Conservation (phyloP, 2,888 invertebrate species). For the Abscondita cerata region DNA sequence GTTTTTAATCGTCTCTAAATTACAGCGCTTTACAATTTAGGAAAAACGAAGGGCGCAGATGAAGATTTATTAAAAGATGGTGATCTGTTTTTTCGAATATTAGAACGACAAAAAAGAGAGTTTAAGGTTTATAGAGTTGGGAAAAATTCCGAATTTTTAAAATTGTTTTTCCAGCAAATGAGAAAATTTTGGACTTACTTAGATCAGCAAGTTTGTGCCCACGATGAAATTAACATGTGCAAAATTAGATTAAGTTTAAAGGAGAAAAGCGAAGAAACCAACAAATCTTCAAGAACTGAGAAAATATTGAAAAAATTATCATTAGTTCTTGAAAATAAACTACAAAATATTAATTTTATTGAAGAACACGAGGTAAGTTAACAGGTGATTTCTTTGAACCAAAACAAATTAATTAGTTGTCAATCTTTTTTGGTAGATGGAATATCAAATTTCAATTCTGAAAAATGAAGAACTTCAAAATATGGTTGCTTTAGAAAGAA, state of each 20-base stretch:
- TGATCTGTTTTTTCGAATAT: constrained; percentile 61
- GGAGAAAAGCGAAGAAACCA: constrained; percentile 50
- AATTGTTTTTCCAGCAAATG: constrained; percentile 51
- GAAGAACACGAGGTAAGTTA: constrained; percentile 55
- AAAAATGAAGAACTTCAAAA: constrained; percentile 52
- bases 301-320: constrained; percentile 51
- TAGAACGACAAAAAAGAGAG: constrained; percentile 70
- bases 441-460: constrained; percentile 48
- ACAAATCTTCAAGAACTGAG: constrained; percentile 35
- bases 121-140: constrained; percentile 61
- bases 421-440: constrained; percentile 50
- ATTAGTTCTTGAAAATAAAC: constrained; percentile 50
- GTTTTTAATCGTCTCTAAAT: background rate
- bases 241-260: constrained; percentile 66
- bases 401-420: background rate
- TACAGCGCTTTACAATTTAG: constrained; percentile 56
- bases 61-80: constrained; percentile 59
- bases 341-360: constrained; percentile 56
- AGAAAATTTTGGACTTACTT: constrained; percentile 57
- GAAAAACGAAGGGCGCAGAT: constrained; percentile 55
- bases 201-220: constrained; percentile 61
- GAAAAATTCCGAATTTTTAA: background rate
- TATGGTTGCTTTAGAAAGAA: constrained; percentile 58
- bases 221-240: constrained; percentile 78
- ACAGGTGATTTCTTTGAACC: background rate